Conservation (phyloP, 2,113 vertebrate genomes). For the Procavia capensis region DNA sequence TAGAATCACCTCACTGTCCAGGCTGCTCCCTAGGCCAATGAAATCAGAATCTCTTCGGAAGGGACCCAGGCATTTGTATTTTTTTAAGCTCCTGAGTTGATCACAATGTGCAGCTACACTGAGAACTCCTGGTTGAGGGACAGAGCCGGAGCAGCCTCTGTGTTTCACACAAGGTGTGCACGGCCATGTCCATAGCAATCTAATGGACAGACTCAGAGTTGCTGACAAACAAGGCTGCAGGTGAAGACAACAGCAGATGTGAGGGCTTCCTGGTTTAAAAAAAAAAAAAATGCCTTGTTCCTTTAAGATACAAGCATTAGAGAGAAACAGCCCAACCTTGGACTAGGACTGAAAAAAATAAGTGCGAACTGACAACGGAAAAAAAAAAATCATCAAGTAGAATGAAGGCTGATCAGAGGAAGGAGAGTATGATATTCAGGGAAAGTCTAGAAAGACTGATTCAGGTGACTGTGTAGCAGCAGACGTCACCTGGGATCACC, state of each 20-base stretch:
- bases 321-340: background rate
- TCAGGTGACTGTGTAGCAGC: background rate
- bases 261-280: too few relatives aligned
- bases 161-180: background rate
- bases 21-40: background rate
- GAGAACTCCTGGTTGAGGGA: background rate
- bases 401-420: background rate
- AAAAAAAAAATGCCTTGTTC: background rate
- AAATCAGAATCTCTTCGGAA: background rate
- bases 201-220: too few relatives aligned
- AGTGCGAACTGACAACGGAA: background rate
- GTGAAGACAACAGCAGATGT: background rate
- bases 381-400: background rate
- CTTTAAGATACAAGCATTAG: background rate
- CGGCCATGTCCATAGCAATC: background rate
- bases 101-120: background rate
- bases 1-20: background rate
- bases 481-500: background rate
- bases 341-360: background rate
- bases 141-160: background rate
- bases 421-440: background rate
- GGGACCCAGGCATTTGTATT: background rate
- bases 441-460: background rate
- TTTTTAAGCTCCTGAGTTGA: background rate
- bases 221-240: accelerated